Conservation (phyloP, 2,888 invertebrate genomes). For the Enoplolaimus lenunculus region DNA sequence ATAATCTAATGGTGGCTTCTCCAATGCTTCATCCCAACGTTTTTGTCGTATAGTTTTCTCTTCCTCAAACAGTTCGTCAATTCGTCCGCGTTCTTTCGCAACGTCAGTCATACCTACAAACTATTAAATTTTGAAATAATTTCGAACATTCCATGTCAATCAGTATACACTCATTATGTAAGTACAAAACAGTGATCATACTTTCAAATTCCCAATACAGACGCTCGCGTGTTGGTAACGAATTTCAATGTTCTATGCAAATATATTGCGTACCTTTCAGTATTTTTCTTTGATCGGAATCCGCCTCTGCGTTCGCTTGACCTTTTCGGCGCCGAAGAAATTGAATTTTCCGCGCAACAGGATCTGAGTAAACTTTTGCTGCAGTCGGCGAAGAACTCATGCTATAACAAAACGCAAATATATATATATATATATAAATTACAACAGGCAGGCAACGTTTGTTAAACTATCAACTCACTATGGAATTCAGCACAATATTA, state of each 20-base stretch:
- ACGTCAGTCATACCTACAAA: constrained; percentile 74
- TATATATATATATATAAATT: too few species aligned
- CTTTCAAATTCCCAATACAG: too few species aligned
- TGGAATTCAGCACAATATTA: too few species aligned
- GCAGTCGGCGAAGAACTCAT: constrained; percentile 1
- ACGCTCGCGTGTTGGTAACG: too few species aligned
- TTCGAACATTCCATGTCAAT: background rate
- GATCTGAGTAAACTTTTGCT: constrained; percentile 54
- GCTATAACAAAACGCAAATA: background rate
- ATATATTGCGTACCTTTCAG: constrained; percentile 56
- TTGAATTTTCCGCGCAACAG: constrained; percentile 76
- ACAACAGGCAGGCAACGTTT: too few species aligned
- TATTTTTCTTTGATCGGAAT: constrained; percentile 72
- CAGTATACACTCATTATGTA: too few species aligned
- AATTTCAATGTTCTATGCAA: too few species aligned
- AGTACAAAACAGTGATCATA: too few species aligned
- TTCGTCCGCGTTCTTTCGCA: constrained; percentile 56
- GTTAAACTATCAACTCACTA: too few species aligned
- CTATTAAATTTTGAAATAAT: too few species aligned
- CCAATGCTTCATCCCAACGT: constrained; percentile 85
- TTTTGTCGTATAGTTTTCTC: constrained; percentile 55
- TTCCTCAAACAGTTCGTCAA: constrained; percentile 43
- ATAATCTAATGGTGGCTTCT: constrained; percentile 87
- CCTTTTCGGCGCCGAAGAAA: constrained; percentile 60
- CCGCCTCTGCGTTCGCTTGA: constrained; percentile 53